Evolutionary conservation across 1,140 invertebrate genomes (phyloP).

Genomic region (Lordiphosa clarofinis): DNA sequence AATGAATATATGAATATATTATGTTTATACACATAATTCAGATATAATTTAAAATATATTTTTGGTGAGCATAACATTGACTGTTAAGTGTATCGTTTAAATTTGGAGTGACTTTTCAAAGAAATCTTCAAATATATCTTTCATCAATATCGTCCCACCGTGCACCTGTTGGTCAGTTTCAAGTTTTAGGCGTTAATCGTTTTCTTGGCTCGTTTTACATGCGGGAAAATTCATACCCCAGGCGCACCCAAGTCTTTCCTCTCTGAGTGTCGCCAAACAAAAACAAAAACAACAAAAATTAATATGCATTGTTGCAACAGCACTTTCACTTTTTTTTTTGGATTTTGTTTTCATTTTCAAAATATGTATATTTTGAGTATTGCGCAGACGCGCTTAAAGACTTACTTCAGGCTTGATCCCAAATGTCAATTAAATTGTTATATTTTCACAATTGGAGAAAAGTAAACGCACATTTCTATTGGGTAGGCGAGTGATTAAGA

Average conservation of each 20-base stretch:
- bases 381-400: conserved; percentile 11
- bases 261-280: conserved; percentile 19
- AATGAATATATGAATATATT: too few species aligned
- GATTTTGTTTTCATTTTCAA: conserved; percentile 68
- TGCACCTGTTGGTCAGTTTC: conserved; percentile 14
- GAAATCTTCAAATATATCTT: too few species aligned
- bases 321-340: conserved; percentile 71
- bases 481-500: conserved; percentile 23
- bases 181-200: conserved; percentile 47
- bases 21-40: too few species aligned
- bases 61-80: too few species aligned
- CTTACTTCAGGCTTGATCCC: conserved; percentile 6
- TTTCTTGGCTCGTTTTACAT: conserved; percentile 35
- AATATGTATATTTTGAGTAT: conserved; percentile 15
- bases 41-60: too few species aligned
- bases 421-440: conserved; percentile 32
- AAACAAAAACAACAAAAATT: conserved; percentile 42
- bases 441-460: conserved; percentile 14
- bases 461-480: conserved; percentile 45
- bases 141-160: too few species aligned
- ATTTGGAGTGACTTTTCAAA: too few species aligned
- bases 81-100: too few species aligned
- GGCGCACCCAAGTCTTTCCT: conserved; percentile 16
- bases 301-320: conserved; percentile 73
- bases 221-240: conserved; percentile 35